phyloP scores from a whole-genome alignment of 2,797 vertebrate species.

The Lates japonicus region DNA sequence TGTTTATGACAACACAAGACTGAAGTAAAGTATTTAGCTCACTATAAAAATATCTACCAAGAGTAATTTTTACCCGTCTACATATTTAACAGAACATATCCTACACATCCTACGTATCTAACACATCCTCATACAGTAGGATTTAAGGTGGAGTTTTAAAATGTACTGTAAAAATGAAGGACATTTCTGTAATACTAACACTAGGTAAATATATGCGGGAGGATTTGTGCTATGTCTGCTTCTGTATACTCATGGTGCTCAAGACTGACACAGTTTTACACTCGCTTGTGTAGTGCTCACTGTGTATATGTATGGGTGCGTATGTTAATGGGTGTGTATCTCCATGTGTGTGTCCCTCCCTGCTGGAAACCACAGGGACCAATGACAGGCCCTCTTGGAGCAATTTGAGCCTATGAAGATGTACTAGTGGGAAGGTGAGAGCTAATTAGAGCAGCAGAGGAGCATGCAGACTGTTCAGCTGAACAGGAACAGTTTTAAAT shows the following conservation, averaged over 20 bases:
- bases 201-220: not conserved
- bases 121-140: not conserved
- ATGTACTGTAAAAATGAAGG: too few species aligned
- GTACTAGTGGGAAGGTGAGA: conserved; percentile 45
- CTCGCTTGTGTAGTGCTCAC: not conserved
- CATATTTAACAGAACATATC: not conserved
- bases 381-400: conserved; percentile 50
- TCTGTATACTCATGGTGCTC: not conserved
- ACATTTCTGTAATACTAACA: too few species aligned
- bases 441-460: conserved; percentile 60
- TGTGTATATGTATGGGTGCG: not conserved
- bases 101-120: not conserved
- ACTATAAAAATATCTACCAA: too few species aligned
- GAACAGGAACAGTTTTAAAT: conserved; percentile 31
- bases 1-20: too few species aligned
- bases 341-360: conserved; percentile 19
- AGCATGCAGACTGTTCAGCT: conserved; percentile 13
- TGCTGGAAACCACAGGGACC: conserved; percentile 50
- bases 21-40: too few species aligned
- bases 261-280: not conserved
- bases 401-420: conserved; percentile 65
- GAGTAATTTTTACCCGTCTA: too few species aligned
- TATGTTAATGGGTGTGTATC: conserved; percentile 22
- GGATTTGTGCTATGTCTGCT: not conserved
- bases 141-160: not conserved